Conservation (phyloP, 2,113 vertebrate species). For the Catharus fuscescens region DNA sequence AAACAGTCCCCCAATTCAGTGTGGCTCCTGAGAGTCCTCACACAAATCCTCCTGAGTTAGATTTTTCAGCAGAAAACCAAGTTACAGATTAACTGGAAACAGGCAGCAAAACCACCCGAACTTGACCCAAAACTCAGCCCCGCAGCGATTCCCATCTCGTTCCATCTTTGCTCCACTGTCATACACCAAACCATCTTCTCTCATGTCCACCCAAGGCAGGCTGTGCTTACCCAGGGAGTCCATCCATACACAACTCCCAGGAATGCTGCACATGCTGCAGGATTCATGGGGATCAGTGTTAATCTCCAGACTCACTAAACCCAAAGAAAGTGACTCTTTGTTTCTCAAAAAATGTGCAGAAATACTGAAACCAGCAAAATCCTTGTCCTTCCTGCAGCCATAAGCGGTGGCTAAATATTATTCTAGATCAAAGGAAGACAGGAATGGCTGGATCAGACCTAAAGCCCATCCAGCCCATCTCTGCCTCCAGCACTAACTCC, state of each 20-base stretch:
- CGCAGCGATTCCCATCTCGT: neutral
- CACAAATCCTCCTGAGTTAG: neutral
- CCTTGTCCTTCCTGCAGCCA: neutral
- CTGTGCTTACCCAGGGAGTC: neutral
- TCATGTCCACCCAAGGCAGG: neutral
- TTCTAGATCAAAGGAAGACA: neutral
- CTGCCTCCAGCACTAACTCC: neutral
- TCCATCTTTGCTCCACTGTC: neutral
- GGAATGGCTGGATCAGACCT: neutral
- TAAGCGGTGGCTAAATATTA: neutral
- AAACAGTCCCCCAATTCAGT: neutral
- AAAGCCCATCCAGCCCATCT: neutral
- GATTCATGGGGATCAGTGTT: neutral
- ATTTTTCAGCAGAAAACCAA: neutral
- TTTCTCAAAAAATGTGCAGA: slow-evolving; percentile 1
- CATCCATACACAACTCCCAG: neutral
- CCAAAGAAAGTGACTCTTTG: neutral
- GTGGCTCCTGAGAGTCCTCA: neutral
- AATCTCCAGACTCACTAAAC: neutral
- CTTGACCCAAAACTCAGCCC: neutral
- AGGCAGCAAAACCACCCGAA: neutral
- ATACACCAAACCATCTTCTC: neutral
- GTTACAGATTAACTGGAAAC: neutral
- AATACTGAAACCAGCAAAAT: neutral
- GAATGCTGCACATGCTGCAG: neutral